Percentiles rank a stretch among this genome's conserved stretches.
Conservation (phyloP, 2,797 vertebrate species). For the Sardinella longiceps region DNA sequence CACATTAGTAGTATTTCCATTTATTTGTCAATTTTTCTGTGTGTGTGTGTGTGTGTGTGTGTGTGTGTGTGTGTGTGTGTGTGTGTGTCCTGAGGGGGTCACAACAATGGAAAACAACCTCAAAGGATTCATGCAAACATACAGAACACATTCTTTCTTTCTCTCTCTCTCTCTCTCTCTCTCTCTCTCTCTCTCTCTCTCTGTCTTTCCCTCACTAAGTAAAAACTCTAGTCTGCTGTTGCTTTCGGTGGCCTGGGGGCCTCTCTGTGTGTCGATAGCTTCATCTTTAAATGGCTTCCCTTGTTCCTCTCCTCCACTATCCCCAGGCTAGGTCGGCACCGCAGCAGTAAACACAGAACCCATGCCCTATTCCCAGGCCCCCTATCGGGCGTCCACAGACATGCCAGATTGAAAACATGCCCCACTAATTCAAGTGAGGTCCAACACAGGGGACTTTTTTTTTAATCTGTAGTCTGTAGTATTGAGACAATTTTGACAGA, state of each 20-base stretch:
- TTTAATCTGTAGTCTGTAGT: no score
- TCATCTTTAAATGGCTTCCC: slow-evolving; percentile 6
- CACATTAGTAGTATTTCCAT: not conserved
- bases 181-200: not conserved
- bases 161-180: not conserved
- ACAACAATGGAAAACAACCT: not conserved
- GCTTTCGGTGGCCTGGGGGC: not conserved
- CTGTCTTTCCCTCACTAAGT: not conserved
- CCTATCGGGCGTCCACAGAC: not conserved
- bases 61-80: not conserved
- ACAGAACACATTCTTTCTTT: not conserved
- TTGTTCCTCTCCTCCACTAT: not conserved
- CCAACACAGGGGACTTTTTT: not conserved
- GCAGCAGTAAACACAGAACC: not conserved
- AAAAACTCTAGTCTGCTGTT: not conserved
- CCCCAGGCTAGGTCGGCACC: not conserved
- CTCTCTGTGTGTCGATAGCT: slow-evolving; percentile 18
- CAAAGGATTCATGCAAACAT: not conserved
- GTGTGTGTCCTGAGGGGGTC: not conserved
- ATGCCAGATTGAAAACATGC: not conserved
- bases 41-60: slow-evolving; percentile 8
- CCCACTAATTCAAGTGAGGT: not conserved
- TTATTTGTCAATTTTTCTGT: no score
- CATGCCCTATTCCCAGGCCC: not conserved
- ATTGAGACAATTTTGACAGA: no score